Evolutionary conservation across 2,888 invertebrate species (phyloP), one percentile per base, ranked within the genome.

Genomic region (Rhamnusium bicolor): DNA sequence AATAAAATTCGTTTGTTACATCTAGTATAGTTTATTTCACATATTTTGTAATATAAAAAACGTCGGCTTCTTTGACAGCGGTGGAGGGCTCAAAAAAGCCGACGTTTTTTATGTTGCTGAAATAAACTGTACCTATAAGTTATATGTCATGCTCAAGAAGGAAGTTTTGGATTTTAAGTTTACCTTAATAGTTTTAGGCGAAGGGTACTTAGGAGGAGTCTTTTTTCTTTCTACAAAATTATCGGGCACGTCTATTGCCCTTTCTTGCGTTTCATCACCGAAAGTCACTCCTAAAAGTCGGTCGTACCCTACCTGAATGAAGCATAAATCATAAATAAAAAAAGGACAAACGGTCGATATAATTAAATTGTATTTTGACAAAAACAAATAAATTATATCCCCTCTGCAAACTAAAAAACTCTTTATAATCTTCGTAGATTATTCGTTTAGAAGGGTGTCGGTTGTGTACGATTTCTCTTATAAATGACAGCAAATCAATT

Each of bases 171-270:
- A n/a, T 14, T 32, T n/a, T 32, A 16, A 24, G 27, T 18, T 84
- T 85, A 85, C 85, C 84, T 85, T 85, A 12, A 80, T 68, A 40
- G 73, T 56, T 78, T 81, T 82, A 80, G 90, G 91, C 67, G 91
- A 90, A 58, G 93, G 93, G 85, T 92, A 93, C 83, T 92, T 92
- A 49, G 93, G 92, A 53, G 93, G 91, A 1, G 91, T 91, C 90
- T 96, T 96, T 87, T 94, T 93, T 79, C 94, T 91, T 85, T 94
- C 95, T 78, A 96, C 93, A 89, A 96, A 97, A 84, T 93, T 93
- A 77, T 95, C 96, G 3, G 97, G 97, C 78, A 96, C 96, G 88
- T 97, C 97, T 72, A 97, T 96, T 2, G 97, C 95, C 90, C 93
- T 90, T 86, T 93, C 93, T 75, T 93, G 89, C 82, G 89, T 81